Conservation (phyloP, 2,113 vertebrate genomes). For the Poecile atricapillus region DNA sequence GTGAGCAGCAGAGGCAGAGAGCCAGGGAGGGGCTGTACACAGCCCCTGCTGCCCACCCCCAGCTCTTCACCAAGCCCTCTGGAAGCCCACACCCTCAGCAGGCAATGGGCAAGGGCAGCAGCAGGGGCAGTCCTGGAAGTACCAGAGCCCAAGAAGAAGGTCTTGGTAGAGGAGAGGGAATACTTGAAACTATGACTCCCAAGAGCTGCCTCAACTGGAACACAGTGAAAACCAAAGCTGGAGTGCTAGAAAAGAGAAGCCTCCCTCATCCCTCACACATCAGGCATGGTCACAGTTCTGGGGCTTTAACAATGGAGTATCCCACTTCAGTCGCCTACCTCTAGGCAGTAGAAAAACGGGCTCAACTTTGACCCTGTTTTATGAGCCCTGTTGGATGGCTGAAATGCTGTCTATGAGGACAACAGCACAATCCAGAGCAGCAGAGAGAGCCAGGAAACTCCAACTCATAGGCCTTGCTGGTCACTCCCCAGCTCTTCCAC, state of each 20-base stretch:
- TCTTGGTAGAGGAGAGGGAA: neutral
- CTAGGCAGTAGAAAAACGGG: neutral
- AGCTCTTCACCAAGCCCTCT: neutral
- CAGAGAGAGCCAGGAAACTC: neutral
- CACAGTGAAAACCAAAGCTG: neutral
- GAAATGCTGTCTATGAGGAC: neutral
- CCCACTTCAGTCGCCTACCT: too few species aligned
- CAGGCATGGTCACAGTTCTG: too few species aligned
- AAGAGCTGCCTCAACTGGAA: neutral
- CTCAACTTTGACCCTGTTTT: too few species aligned
- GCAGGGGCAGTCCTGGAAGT: neutral
- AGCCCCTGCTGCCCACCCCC: neutral
- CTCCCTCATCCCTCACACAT: accelerated
- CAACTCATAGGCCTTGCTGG: neutral
- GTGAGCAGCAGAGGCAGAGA: neutral
- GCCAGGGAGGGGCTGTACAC: neutral
- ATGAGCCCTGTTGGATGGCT: neutral
- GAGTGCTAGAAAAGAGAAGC: neutral
- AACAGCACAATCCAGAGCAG: neutral
- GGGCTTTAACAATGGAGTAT: neutral
- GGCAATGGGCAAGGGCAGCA: neutral
- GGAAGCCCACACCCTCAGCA: accelerated
- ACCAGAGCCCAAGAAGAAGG: neutral
- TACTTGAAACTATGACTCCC: neutral
- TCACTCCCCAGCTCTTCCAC: too few species aligned